Evolutionary conservation across 2,888 invertebrate species (phyloP).

Genomic region (Agonopterix alstromeriana): DNA sequence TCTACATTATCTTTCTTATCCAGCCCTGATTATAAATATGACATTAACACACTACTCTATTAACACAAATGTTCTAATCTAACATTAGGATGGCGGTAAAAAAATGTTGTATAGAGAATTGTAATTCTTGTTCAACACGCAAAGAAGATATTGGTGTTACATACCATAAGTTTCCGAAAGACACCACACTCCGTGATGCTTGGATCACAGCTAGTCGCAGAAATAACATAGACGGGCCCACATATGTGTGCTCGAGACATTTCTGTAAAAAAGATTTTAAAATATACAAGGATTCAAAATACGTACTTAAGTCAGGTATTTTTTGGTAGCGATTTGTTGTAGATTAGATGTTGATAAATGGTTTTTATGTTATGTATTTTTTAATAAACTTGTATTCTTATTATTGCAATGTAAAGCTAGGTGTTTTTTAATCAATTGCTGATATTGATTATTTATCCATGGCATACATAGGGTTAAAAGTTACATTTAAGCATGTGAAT

Average conservation of each 20-base stretch:
- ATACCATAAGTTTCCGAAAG: constrained; percentile 85
- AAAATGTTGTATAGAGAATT: constrained; percentile 79
- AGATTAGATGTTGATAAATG: constrained; percentile 10
- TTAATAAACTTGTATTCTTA: not conserved
- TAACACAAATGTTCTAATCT: constrained; percentile 13
- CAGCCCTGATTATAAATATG: not conserved
- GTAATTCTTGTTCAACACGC: constrained; percentile 78
- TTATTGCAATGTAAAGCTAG: not conserved
- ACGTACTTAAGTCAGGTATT: constrained; percentile 79
- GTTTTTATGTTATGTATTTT: not conserved
- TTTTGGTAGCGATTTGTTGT: constrained; percentile 21
- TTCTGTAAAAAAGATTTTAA: constrained; percentile 85
- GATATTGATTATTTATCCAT: too few relatives aligned
- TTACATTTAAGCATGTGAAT: too few relatives aligned
- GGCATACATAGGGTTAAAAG: too few relatives aligned
- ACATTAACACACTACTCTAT: not conserved
- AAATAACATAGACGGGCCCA: constrained; percentile 69
- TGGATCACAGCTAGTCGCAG: constrained; percentile 81
- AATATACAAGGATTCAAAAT: constrained; percentile 81
- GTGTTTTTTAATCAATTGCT: too few relatives aligned
- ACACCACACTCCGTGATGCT: constrained; percentile 73
- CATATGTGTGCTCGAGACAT: constrained; percentile 85
- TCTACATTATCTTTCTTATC: not conserved
- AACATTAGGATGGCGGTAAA: constrained; percentile 75
- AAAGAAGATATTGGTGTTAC: constrained; percentile 82